These are phyloP conservation scores for Acanthosepion esculentum DNA, from an alignment of 2,888 invertebrate species.

Conservation along the genomic window DNA sequence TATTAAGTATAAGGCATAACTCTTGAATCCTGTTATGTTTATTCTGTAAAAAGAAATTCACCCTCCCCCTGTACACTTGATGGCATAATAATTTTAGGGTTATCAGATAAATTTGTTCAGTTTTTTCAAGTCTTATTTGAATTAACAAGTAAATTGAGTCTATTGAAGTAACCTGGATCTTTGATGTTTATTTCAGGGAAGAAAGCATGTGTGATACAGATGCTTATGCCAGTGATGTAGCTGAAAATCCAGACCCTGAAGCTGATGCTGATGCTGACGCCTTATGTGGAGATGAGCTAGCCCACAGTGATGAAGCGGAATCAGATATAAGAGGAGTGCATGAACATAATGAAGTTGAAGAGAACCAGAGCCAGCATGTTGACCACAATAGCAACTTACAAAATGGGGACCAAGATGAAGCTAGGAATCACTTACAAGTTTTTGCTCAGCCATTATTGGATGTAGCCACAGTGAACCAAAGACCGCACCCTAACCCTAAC, in stretches of 20 bases:
- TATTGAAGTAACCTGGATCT: background rate
- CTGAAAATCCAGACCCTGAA: slow-evolving; percentile 46
- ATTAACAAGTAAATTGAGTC: background rate
- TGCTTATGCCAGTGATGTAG: slow-evolving; percentile 16
- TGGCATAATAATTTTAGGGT: no score
- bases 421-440: background rate
- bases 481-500: background rate
- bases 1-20: no score
- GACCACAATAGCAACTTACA: background rate
- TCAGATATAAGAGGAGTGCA: slow-evolving; percentile 37
- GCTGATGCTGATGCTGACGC: slow-evolving; percentile 35
- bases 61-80: no score
- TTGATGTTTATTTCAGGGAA: slow-evolving; percentile 15
- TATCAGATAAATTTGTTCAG: no score
- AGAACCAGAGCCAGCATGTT: background rate
- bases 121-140: no score
- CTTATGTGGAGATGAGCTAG: background rate
- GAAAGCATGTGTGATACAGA: slow-evolving; percentile 48
- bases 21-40: no score
- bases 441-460: background rate
- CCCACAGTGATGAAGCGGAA: slow-evolving; percentile 40
- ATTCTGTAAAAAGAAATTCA: no score
- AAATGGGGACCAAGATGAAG: background rate
- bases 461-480: background rate
- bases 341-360: background rate